Conservation (phyloP, 2,888 invertebrate species). For the Erebia palarica region DNA sequence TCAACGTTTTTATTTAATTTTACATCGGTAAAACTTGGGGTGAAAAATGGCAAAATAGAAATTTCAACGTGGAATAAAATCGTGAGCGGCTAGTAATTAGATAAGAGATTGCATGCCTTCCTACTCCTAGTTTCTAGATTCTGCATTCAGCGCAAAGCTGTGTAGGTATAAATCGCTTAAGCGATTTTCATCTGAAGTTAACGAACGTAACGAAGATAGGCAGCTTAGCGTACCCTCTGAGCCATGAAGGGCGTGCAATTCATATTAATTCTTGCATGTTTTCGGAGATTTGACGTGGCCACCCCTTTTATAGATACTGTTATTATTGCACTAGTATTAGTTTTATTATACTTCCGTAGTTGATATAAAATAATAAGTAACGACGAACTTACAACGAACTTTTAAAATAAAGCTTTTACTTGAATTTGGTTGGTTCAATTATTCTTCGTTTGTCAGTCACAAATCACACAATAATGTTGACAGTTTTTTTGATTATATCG, state of each 20-base stretch:
- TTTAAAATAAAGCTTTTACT: too few relatives aligned
- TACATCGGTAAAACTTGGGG: neutral
- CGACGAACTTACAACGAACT: too few relatives aligned
- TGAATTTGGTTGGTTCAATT: too few relatives aligned
- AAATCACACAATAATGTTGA: too few relatives aligned
- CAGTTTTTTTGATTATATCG: too few relatives aligned
- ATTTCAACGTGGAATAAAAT: neutral
- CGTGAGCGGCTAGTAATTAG: neutral
- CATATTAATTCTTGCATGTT: slow-evolving; percentile 13
- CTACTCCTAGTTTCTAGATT: neutral
- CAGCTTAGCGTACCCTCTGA: slow-evolving; percentile 5
- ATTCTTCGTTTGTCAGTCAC: too few relatives aligned
- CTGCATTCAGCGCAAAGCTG: slow-evolving; percentile 11
- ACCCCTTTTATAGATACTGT: neutral
- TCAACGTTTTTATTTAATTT: neutral
- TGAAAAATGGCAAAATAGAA: neutral
- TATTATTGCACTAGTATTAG: neutral
- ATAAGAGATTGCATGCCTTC: slow-evolving; percentile 7
- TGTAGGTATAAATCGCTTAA: slow-evolving; percentile 12
- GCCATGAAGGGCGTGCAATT: slow-evolving; percentile 8
- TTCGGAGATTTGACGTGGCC: neutral
- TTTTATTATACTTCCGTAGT: neutral
- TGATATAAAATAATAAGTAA: too few relatives aligned
- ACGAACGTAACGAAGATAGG: slow-evolving; percentile 17
- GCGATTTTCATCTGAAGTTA: slow-evolving; percentile 17